Evolutionary conservation across 2,113 vertebrate genomes (phyloP).

Genomic region (Columba janthina): DNA sequence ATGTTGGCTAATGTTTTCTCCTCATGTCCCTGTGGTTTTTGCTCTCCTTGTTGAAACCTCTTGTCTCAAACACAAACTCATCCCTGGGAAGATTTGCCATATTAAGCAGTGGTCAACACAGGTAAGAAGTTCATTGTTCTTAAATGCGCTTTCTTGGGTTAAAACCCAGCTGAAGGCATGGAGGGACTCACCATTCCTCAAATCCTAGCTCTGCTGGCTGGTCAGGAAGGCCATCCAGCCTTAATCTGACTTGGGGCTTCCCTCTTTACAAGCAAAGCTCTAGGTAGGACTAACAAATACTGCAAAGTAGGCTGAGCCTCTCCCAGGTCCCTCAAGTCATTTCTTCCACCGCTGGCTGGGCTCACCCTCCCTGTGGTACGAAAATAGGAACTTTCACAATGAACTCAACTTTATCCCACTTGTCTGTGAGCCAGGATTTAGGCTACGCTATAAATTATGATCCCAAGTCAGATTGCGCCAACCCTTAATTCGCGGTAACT

Average conservation of each 20-base stretch:
- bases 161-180: background rate
- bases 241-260: background rate
- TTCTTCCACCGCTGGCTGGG: background rate
- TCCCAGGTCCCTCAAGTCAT: background rate
- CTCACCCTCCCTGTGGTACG: background rate
- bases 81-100: background rate
- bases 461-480: conserved; percentile 39
- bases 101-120: background rate
- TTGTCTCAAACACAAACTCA: background rate
- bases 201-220: background rate
- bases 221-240: background rate
- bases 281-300: background rate
- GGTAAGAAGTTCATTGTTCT: background rate
- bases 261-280: background rate
- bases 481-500: conserved; percentile 47
- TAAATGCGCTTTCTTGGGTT: background rate
- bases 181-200: background rate
- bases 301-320: background rate
- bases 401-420: conserved; percentile 74
- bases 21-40: background rate
- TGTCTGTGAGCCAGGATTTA: conserved; percentile 61
- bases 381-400: conserved; percentile 59
- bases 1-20: accelerated
- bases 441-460: background rate
- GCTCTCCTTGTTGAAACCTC: background rate